Conservation (phyloP, 2,113 vertebrate genomes). For the Craseonycteris thonglongyai region DNA sequence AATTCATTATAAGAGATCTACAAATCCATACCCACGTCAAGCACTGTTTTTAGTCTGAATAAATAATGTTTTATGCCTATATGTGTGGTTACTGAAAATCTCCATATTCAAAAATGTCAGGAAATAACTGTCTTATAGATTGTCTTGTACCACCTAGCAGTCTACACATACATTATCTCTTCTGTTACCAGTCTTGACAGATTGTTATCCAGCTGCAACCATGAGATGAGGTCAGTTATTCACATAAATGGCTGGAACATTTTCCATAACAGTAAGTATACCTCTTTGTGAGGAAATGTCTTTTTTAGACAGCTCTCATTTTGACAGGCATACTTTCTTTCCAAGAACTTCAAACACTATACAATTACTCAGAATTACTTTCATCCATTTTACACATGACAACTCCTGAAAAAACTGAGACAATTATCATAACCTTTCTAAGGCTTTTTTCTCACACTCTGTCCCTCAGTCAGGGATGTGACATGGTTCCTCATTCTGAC, state of each 20-base stretch:
- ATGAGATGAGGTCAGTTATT: neutral
- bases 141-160: neutral
- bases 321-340: neutral
- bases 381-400: neutral
- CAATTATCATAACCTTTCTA: neutral
- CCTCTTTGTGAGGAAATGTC: neutral
- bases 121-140: neutral
- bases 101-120: neutral
- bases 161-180: neutral
- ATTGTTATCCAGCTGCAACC: neutral
- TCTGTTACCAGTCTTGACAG: neutral
- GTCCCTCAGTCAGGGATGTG: neutral
- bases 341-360: neutral
- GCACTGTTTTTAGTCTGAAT: neutral
- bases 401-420: neutral
- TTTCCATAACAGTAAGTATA: neutral
- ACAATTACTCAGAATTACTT: neutral
- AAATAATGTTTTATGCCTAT: neutral
- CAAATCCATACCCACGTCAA: neutral
- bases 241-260: neutral
- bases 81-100: no score
- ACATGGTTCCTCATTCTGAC: neutral
- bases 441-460: neutral
- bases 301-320: conserved; percentile 12
- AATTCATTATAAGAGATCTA: neutral